Conservation (phyloP, 2,797 vertebrate genomes). For the Salarias fasciatus region DNA sequence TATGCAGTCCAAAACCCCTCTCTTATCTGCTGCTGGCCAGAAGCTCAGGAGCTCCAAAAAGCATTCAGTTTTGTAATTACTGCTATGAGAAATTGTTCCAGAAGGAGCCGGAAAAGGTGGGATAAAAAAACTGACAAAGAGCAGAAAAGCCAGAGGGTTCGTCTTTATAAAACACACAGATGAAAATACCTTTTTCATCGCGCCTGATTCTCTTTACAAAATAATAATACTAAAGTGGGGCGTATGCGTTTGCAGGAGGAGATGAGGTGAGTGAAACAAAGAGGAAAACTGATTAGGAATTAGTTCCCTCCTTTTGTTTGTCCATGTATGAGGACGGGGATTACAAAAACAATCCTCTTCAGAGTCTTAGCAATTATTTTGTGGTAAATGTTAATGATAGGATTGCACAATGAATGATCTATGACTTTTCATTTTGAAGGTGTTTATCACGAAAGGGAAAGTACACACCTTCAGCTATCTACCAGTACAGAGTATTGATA, state of each 20-base stretch:
- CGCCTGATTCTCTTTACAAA: constrained; percentile 4
- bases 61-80: constrained; percentile 61
- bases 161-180: constrained; percentile 36
- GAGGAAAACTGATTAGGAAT: no score
- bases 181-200: constrained; percentile 24
- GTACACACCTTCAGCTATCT: no score
- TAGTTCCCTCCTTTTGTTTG: no score
- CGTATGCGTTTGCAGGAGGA: background rate
- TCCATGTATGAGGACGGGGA: no score
- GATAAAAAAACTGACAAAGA: constrained; percentile 15
- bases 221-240: constrained; percentile 13
- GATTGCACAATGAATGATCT: no score
- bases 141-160: constrained; percentile 20
- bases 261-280: background rate
- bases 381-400: no score
- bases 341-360: no score
- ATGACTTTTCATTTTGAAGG: no score
- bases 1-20: constrained; percentile 43
- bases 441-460: no score
- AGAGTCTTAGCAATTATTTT: no score
- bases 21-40: constrained; percentile 66
- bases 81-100: constrained; percentile 52
- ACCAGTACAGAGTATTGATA: no score
- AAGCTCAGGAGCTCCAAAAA: constrained; percentile 54
- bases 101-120: constrained; percentile 28